Evolutionary conservation across 2,888 invertebrate species (phyloP), one percentile per base, ranked within the genome.

Genomic region (Drosophila greeni): DNA sequence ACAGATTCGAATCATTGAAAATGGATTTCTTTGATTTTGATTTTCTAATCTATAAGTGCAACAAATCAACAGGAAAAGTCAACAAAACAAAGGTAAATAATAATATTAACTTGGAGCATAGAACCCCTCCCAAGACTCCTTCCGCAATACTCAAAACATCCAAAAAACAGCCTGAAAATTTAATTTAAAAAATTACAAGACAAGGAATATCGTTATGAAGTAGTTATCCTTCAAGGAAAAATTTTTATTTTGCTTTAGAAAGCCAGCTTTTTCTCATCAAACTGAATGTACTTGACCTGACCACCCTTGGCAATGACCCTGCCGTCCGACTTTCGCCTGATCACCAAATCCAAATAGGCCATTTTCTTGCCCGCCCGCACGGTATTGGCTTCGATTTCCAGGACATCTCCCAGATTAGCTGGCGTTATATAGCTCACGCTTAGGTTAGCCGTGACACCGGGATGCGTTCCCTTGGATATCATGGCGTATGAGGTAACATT

Each of bases 401-500:
- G 90, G 49, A 92, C 91, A 73, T 97, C 95, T 2, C 97, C 97
- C 74, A 92, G 91, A 75, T 90, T 91, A 0, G 95, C 97, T 26
- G 93, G 92, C 82, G 92, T 93, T 82, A 96, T 86, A 84, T 94
- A 97, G 73, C 95, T 97, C 4, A 97, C 91, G 88, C 93, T 94
- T 33, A 98, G 89, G 85, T 96, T 94, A 20, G 97, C 93, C 9
- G 95, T 95, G 1, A 96, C 95, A 20, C 96, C 96, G 51, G 94
- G 91, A 45, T 90, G 90, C 5, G 91, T 90, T 34, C 90, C 91
- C 76, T 92, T 91, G 0, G 94, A 92, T 85, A 94, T 91, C 2
- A 97, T 87, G 0, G 95, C 97, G 85, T 93, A 93, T 0, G 95
- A 94, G 1, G 97, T 96, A 23, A 97, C 87, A 55, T 90, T 90